Evolutionary conservation across 1,140 invertebrate species (phyloP), one percentile per base, ranked within the genome.

Genomic region (Manduca sexta): DNA sequence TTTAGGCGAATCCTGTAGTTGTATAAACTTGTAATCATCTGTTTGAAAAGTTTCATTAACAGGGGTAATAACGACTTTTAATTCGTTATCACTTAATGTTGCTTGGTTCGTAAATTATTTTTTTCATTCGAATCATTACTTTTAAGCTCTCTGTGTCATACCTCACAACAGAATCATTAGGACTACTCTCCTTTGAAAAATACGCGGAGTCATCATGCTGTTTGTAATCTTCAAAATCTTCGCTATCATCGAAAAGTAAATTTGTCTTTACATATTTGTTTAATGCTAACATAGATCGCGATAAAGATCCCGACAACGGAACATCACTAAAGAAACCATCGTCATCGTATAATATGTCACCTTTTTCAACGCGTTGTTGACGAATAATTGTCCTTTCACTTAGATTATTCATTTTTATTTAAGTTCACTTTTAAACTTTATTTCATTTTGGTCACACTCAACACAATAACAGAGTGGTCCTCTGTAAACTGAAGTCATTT

Each of bases 261-360:
- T 84, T 83, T 34, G 76, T 78, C 50, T 78, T 83, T 10, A 84
- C 63, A 46, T 74, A 84, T 35, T 69, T 75, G 45, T 84, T 84
- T 18, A 83, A 52, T 4, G 81, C 81, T 18, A 74, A 41, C 5
- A 76, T 49, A 4, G 81, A 84, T 62, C 69, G 82, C 4, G 79
- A 77, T 55, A 80, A 56, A 15, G 69, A 71, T 17, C 71, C 74
- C 2, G 77, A 74, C 13, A 50, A 29, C 4, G 72, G 73, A 26
- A 80, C 64, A 56, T 80, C 69, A 50, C 65, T 68, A 15, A 73
- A 77, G 56, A 75, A 73, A 43, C 69, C 64, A 45, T 72, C 65
- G 16, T 81, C 72, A 49, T 83, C 76, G 18, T 62, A 59, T 26
- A 39, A 44, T 3, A 33, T 33, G 8, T 58, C 44, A 43, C 50